Evolutionary conservation across 2,888 invertebrate species (phyloP).

Genomic region (Rotaria macrura): DNA sequence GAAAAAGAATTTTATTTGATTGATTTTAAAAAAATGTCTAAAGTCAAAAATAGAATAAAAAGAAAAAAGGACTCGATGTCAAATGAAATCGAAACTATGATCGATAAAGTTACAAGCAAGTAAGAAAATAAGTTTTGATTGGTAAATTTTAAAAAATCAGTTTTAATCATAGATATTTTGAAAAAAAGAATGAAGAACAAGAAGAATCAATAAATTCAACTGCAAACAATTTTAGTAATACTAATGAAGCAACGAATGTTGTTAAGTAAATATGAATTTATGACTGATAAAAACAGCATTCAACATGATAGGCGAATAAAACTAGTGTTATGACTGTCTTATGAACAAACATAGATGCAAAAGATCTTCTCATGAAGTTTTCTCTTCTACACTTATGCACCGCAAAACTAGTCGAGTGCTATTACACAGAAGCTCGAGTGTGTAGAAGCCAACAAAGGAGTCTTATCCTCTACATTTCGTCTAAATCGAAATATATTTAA

Average conservation of each 20-base stretch:
- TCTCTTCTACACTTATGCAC: no score
- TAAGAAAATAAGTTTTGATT: background rate
- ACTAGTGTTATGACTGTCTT: no score
- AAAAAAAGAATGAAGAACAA: background rate
- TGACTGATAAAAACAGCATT: no score
- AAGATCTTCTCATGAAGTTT: no score
- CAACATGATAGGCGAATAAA: no score
- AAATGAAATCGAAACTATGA: background rate
- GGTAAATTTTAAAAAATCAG: background rate
- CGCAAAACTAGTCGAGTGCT: no score
- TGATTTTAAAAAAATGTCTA: background rate
- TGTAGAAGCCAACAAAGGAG: no score
- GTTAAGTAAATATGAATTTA: background rate
- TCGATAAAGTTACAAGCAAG: background rate
- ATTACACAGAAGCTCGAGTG: no score
- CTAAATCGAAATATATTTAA: no score
- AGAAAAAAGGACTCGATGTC: background rate
- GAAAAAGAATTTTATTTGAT: background rate
- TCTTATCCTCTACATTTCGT: no score
- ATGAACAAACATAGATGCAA: no score
- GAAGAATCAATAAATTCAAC: background rate
- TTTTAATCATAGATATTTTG: background rate
- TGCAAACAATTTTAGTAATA: background rate
- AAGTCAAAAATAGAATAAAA: background rate
- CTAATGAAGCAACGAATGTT: background rate